A percentile compares a stretch with the other conserved stretches of the same genome.
These are phyloP conservation scores for Prietella phreatophila DNA, from an alignment of 2,113 vertebrate species.

Conservation along the genomic window DNA sequence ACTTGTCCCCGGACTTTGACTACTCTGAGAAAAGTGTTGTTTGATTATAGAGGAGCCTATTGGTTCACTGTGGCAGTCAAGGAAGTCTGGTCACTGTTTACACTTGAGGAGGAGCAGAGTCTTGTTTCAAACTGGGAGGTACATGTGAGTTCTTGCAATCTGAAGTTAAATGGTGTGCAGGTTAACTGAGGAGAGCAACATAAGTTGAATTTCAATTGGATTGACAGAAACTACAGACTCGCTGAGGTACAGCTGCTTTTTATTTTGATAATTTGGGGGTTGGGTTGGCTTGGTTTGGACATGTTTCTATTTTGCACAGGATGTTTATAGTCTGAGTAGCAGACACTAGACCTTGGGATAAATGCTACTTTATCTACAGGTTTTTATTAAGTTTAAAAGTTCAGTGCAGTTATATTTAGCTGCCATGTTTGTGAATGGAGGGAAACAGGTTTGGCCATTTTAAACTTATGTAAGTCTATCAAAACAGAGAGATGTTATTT, in stretches of 20 bases:
- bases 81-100: constrained; percentile 64
- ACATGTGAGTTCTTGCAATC: constrained; percentile 58
- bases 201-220: neutral
- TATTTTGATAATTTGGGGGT: neutral
- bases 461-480: neutral
- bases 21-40: constrained; percentile 16
- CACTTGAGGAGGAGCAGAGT: constrained; percentile 55
- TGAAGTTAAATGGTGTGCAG: constrained; percentile 52
- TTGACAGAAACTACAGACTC: neutral
- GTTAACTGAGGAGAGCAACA: constrained; percentile 27
- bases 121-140: constrained; percentile 46
- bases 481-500: neutral
- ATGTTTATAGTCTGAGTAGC: neutral
- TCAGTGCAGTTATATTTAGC: neutral
- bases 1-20: neutral
- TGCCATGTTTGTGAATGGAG: neutral
- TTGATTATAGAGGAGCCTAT: constrained; percentile 38
- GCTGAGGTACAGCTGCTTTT: constrained; percentile 12
- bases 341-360: neutral
- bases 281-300: neutral
- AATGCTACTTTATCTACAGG: neutral
- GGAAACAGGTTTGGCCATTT: neutral
- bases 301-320: neutral
- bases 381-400: neutral
- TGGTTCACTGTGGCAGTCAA: constrained; percentile 50